phyloP scores from a whole-genome alignment of 2,113 vertebrate genomes.

The Trichomycterus rosablanca region DNA sequence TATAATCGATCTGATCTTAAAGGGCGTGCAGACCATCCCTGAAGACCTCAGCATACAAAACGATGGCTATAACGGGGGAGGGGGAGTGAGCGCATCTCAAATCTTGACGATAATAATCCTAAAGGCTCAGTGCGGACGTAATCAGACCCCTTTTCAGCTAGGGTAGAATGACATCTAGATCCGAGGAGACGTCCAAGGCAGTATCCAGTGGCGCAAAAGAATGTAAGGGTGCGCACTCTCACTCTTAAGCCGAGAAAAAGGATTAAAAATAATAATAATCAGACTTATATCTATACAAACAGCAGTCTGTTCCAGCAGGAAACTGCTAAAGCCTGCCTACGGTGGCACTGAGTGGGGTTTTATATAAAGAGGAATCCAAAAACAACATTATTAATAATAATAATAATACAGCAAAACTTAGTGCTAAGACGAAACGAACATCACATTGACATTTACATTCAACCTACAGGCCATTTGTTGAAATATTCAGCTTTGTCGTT shows the following conservation, averaged over 20 bases:
- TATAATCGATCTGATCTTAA: constrained; percentile 25
- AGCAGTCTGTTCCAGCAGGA: constrained; percentile 7
- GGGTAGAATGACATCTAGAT: constrained; percentile 21
- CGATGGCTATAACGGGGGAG: too few relatives aligned
- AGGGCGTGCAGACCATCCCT: constrained; percentile 36
- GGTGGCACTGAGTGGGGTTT: too few relatives aligned
- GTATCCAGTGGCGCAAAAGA: constrained; percentile 31
- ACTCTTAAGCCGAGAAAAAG: too few relatives aligned
- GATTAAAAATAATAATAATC: too few relatives aligned
- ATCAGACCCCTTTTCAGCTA: constrained; percentile 18
- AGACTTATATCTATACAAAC: too few relatives aligned
- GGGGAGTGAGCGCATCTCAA: neutral
- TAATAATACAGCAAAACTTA: neutral
- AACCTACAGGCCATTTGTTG: neutral
- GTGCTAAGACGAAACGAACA: neutral
- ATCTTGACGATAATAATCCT: too few relatives aligned
- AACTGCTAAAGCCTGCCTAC: neutral
- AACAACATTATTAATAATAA: neutral
- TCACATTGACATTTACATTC: constrained; percentile 25
- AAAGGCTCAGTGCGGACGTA: too few relatives aligned
- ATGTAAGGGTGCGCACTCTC: too few relatives aligned
- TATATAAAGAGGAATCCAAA: too few relatives aligned
- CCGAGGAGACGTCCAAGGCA: constrained; percentile 21
- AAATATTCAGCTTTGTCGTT: too few relatives aligned
- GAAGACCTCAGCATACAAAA: constrained; percentile 10